Evolutionary conservation across 2,797 vertebrate species (phyloP).

Genomic region (Phataginus tetradactyla): DNA sequence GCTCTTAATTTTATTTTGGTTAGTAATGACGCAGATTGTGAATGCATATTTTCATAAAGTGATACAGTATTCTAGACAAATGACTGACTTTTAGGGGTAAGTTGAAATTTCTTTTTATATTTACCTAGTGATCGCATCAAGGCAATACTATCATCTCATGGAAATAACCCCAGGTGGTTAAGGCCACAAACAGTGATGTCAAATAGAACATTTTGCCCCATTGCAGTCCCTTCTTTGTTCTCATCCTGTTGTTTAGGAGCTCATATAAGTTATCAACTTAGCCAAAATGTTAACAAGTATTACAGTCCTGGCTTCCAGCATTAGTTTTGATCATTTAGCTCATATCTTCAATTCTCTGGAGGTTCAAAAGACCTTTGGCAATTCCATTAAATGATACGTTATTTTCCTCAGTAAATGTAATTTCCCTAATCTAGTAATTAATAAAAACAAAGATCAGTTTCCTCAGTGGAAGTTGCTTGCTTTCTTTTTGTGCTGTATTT

Average conservation of each 20-base stretch:
- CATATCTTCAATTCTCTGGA: constrained; percentile 74
- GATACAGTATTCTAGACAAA: background rate
- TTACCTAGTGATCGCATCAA: background rate
- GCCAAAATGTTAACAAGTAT: constrained; percentile 60
- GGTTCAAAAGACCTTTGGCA: constrained; percentile 69
- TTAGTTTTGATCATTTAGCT: constrained; percentile 64
- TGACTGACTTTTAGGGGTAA: constrained; percentile 4
- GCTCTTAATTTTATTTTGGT: constrained; percentile 23
- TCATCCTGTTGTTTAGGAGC: constrained; percentile 54
- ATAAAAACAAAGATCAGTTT: constrained; percentile 78
- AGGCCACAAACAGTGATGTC: background rate
- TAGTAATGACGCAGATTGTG: background rate
- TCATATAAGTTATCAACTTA: constrained; percentile 59
- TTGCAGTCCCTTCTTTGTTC: background rate
- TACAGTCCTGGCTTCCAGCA: constrained; percentile 1
- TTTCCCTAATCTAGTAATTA: constrained; percentile 83
- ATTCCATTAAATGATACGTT: constrained; percentile 75
- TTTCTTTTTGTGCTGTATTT: constrained; percentile 66
- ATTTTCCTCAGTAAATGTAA: constrained; percentile 80
- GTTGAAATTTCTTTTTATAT: background rate
- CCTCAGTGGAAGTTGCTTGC: constrained; percentile 67
- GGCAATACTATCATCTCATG: background rate
- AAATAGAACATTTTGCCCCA: background rate
- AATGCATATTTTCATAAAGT: constrained; percentile 30
- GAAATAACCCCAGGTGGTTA: constrained; percentile 24